phyloP scores from a whole-genome alignment of 1,140 invertebrate species.

The Acyrthosiphon pisum region DNA sequence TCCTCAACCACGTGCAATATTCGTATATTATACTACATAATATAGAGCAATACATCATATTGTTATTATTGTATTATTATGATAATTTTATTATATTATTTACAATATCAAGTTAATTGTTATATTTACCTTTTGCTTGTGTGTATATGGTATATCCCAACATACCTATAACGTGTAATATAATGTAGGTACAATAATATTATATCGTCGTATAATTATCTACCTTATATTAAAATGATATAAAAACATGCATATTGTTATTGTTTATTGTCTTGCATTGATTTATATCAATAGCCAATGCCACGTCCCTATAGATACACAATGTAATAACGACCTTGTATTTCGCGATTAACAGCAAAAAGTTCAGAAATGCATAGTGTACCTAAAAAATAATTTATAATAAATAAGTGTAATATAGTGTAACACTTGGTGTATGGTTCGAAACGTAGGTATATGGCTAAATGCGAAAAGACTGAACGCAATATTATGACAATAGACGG shows the following conservation, averaged over 20 bases:
- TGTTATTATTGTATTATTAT: background rate
- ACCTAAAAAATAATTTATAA: background rate
- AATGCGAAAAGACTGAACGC: background rate
- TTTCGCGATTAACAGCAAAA: background rate
- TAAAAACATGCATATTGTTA: background rate
- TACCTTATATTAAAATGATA: background rate
- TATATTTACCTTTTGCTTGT: background rate
- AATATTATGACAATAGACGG: background rate
- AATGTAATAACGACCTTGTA: background rate
- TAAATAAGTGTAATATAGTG: background rate
- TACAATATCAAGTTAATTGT: background rate
- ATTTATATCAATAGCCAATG: background rate
- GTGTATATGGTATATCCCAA: background rate
- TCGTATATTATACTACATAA: background rate
- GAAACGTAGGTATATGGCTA: background rate
- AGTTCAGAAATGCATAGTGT: background rate
- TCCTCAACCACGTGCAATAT: background rate
- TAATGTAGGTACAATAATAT: no score
- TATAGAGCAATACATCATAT: background rate
- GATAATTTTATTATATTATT: background rate
- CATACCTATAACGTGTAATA: background rate
- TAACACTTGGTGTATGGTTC: no score
- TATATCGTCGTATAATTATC: background rate
- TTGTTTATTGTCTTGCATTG: slow-evolving; percentile 1
- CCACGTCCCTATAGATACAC: background rate